phyloP scores from a whole-genome alignment of 2,797 vertebrate genomes.

The Avahi laniger region DNA sequence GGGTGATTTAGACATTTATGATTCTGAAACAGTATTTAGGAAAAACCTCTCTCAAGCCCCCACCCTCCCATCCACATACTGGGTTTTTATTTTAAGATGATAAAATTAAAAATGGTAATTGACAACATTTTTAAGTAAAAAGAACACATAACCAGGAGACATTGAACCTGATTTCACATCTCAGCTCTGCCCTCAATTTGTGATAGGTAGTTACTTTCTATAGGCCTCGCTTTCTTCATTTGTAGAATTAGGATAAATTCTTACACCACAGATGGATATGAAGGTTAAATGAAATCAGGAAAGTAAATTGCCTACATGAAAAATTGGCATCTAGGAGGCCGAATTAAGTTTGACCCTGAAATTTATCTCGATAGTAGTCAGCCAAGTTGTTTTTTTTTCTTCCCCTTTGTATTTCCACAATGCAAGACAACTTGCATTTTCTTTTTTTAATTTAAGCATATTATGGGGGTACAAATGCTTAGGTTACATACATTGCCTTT shows the following conservation, averaged over 20 bases:
- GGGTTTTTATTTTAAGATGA: not conserved
- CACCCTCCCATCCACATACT: rapidly evolving
- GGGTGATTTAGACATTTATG: not conserved
- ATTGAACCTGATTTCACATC: not conserved
- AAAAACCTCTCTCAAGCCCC: not conserved
- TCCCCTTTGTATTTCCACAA: not conserved
- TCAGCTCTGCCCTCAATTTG: not conserved
- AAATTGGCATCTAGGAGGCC: not conserved
- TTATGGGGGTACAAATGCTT: no score
- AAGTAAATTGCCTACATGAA: not conserved
- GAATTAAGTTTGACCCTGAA: not conserved
- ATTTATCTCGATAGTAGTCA: not conserved
- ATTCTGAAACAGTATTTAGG: not conserved
- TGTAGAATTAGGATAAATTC: not conserved
- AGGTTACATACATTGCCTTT: no score
- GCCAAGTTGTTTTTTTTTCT: not conserved
- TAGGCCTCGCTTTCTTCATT: not conserved
- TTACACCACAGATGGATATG: not conserved
- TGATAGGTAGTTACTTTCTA: not conserved
- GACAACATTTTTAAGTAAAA: not conserved
- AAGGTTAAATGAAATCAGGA: not conserved
- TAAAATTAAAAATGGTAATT: not conserved
- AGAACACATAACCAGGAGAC: not conserved
- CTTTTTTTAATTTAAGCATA: no score
- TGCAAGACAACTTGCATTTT: not conserved